Conservation (phyloP, 2,113 vertebrate species). For the Anthoscopus minutus region DNA sequence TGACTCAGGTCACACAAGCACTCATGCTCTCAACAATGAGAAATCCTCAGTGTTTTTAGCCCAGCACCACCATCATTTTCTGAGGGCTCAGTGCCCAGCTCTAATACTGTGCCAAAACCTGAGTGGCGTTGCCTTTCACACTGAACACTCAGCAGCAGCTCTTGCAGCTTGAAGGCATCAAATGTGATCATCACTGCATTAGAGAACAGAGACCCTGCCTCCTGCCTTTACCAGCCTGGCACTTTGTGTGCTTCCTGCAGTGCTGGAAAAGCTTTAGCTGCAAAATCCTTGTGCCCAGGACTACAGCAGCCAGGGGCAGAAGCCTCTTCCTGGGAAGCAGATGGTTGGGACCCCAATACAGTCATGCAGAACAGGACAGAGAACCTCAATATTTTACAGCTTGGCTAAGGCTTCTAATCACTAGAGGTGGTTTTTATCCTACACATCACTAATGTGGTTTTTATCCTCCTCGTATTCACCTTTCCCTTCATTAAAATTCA, state of each 20-base stretch:
- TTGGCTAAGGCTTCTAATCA: background rate
- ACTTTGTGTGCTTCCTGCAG: background rate
- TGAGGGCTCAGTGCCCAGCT: background rate
- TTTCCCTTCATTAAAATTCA: background rate
- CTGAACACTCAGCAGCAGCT: background rate
- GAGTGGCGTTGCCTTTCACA: background rate
- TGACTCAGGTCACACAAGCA: background rate
- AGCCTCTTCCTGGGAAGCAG: background rate
- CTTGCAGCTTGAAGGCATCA: background rate
- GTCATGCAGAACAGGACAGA: background rate
- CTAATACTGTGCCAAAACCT: rapidly evolving
- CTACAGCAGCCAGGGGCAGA: background rate
- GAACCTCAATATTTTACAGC: background rate
- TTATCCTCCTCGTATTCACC: background rate
- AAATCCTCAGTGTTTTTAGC: background rate
- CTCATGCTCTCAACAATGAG: background rate
- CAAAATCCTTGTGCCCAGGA: background rate
- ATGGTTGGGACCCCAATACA: background rate
- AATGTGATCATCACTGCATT: background rate
- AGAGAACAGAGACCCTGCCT: background rate
- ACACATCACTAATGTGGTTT: background rate
- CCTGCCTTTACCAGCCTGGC: background rate
- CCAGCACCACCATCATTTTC: background rate
- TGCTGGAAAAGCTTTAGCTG: background rate
- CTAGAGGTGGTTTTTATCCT: background rate